phyloP scores from a whole-genome alignment of 2,797 vertebrate genomes.

The Cheirogaleus major region DNA sequence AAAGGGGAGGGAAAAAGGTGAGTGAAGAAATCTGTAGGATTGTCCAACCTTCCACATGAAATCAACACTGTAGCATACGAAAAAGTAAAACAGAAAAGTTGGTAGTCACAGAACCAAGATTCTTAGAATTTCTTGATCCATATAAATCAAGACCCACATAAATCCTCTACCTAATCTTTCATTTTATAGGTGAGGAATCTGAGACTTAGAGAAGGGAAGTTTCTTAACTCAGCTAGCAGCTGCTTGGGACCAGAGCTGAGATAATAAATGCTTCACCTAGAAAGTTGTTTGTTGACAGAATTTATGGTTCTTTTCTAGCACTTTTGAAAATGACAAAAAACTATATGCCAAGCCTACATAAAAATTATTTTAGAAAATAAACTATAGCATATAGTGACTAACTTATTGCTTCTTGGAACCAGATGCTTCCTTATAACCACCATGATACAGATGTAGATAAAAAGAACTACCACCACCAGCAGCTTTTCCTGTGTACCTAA shows the following conservation, averaged over 20 bases:
- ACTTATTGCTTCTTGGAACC: not conserved
- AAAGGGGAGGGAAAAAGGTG: accelerated
- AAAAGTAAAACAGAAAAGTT: not conserved
- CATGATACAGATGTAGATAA: not conserved
- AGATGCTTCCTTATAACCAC: not conserved
- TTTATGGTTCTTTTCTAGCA: not conserved
- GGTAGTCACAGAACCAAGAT: not conserved
- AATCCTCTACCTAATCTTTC: not conserved
- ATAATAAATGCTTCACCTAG: not conserved
- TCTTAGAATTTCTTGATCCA: not conserved
- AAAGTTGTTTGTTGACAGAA: not conserved
- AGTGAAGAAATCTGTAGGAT: not conserved
- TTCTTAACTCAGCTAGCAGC: not conserved
- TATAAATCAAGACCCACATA: not conserved
- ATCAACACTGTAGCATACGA: not conserved
- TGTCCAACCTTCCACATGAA: not conserved
- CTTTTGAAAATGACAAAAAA: conserved; percentile 20
- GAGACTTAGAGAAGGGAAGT: not conserved
- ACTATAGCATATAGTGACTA: not conserved
- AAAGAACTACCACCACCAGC: not conserved
- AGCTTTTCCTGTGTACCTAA: not conserved
- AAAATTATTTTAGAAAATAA: conserved; percentile 36
- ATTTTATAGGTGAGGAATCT: not conserved
- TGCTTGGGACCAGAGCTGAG: not conserved
- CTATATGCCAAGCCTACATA: not conserved